Percentiles rank a stretch among this genome's conserved stretches.
These are phyloP conservation scores for Pyralis farinalis DNA, from an alignment of 2,888 invertebrate species.

Conservation along the genomic window DNA sequence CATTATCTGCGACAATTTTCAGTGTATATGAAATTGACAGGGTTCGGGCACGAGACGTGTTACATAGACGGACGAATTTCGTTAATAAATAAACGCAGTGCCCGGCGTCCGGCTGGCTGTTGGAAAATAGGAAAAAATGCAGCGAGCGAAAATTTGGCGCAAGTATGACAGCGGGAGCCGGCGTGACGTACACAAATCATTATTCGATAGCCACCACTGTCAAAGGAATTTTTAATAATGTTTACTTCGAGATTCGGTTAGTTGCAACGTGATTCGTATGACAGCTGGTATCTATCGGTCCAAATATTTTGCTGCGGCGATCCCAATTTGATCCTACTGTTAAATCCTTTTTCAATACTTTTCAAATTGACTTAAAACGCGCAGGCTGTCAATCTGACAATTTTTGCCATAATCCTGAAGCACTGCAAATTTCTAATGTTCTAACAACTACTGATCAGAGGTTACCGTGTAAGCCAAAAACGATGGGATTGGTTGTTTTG, in stretches of 20 bases:
- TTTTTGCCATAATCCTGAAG: no score
- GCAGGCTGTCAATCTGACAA: no score
- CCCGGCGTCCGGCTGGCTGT: conserved; percentile 56
- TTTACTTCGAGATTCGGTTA: conserved; percentile 59
- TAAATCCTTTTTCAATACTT: conserved; percentile 45
- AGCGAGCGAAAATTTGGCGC: conserved; percentile 66
- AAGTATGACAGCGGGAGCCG: conserved; percentile 69
- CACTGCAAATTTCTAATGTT: no score
- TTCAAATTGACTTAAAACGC: no score
- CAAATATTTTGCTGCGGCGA: conserved; percentile 38
- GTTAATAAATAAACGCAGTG: conserved; percentile 79
- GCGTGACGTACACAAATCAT: conserved; percentile 70
- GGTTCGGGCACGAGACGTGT: conserved; percentile 38
- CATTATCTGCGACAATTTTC: conserved; percentile 35
- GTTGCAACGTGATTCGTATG: conserved; percentile 42
- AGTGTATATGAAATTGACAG: conserved; percentile 27
- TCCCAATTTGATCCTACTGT: conserved; percentile 34
- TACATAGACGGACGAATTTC: conserved; percentile 72
- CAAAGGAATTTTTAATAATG: conserved; percentile 77
- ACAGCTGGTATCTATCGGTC: conserved; percentile 32
- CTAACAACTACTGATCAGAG: no score
- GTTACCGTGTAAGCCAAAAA: no score
- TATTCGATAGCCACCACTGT: conserved; percentile 65
- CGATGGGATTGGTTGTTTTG: no score
- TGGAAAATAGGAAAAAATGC: conserved; percentile 59